Base-by-base conservation (phyloP, 1,140 invertebrate genomes). In the Zaprionus lachaisei region DNA sequence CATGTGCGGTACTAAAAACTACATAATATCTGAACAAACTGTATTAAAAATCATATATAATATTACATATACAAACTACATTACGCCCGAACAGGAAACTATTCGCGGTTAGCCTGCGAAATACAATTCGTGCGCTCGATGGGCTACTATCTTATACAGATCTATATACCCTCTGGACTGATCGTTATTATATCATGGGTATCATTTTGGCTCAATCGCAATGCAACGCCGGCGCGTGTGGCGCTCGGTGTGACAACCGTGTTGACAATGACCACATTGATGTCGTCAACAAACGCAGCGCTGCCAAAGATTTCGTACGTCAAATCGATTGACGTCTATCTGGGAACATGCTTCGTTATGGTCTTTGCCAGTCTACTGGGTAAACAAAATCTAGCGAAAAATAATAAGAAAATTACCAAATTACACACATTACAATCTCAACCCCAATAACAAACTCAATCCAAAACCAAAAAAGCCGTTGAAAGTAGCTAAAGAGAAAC, bases 101-200 rank as follows among this genome's bases (percentile, higher is more conserved):
- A 99, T 94, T 99, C 98, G 86, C 96, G 98, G 91, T 94, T 99
- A 95, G 97, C 98, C 72, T 98, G 98, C 94, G 97, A 99, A 95
- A 98, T 99, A 93, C 98, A 99, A 94, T 98, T 99, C 94, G 98
- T 98, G 72, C 96, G 98, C 77, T 99, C 98, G 89, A 98, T 99
- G 97, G 98, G 98, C 90, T 99, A 99, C 95, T 99, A 99, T 95
- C 95, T 99, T 91, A 99, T 99, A 94, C 99, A 99, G 95, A 99
- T 99, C 93, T 99, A 99, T 95, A 99, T 99, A 94, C 98, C 98
- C 83, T 99, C 98, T 93, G 97, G 98, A 93, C 96, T 99, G 93
- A 99, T 99, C 94, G 98, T 99, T 93, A 98, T 99, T 94, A 99
- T 99, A 94, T 99, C 98, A 83, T 99, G 98, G 98, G 98, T 99